These are phyloP conservation scores for Rhinolophus sinicus DNA, from an alignment of 2,113 vertebrate species.

Conservation along the genomic window DNA sequence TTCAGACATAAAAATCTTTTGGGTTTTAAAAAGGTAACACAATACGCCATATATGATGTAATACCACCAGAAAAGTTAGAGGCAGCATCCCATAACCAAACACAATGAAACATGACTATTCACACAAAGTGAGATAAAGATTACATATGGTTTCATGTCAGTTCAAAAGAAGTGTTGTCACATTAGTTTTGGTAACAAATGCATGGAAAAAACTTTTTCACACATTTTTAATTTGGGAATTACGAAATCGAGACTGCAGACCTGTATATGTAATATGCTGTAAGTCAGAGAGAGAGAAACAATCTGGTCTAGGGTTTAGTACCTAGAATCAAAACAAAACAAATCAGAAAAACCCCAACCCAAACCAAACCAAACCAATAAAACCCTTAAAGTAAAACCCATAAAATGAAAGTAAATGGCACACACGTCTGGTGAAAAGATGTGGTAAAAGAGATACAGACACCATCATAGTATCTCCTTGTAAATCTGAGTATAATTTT, in stretches of 20 bases:
- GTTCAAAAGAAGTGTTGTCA: background rate
- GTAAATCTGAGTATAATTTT: background rate
- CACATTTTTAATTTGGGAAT: background rate
- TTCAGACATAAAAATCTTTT: background rate
- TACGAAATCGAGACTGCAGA: background rate
- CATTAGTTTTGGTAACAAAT: background rate
- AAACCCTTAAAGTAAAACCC: background rate
- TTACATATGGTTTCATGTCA: background rate
- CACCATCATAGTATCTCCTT: background rate
- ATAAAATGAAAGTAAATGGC: slow-evolving; percentile 39
- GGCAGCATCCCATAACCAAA: background rate
- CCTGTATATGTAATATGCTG: background rate
- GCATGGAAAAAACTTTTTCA: background rate
- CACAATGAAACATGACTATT: background rate
- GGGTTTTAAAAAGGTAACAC: background rate
- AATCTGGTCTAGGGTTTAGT: background rate
- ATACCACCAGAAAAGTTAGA: background rate
- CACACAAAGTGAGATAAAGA: background rate
- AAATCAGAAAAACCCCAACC: background rate
- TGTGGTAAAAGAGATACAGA: background rate
- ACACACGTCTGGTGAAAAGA: slow-evolving; percentile 26
- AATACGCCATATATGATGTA: background rate
- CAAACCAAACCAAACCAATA: background rate
- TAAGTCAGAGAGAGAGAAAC: background rate
- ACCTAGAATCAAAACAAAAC: background rate